These are phyloP conservation scores for Tupaia tana DNA, from an alignment of 2,113 vertebrate species.

Conservation along the genomic window DNA sequence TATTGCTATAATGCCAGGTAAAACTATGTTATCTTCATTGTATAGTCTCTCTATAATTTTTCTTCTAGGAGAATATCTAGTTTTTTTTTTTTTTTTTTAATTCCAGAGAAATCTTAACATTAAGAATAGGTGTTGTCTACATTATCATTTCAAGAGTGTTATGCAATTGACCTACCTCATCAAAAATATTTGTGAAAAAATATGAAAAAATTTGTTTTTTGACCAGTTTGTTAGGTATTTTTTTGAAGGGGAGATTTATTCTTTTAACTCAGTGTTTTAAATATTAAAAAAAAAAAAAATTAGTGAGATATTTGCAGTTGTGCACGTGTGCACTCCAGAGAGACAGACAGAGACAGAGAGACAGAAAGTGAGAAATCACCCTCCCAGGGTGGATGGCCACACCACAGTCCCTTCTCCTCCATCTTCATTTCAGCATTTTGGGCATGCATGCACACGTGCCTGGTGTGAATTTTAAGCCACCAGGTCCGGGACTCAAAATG, in stretches of 20 bases:
- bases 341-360: too few relatives aligned
- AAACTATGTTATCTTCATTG: constrained; percentile 21
- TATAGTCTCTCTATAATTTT: background rate
- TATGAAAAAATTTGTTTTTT: background rate
- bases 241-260: background rate
- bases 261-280: background rate
- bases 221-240: background rate
- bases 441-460: too few relatives aligned
- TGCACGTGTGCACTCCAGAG: too few relatives aligned
- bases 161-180: background rate
- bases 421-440: too few relatives aligned
- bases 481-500: too few relatives aligned
- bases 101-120: background rate
- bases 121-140: background rate
- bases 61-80: too few relatives aligned
- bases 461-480: too few relatives aligned
- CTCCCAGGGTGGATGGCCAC: too few relatives aligned
- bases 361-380: too few relatives aligned
- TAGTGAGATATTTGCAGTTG: too few relatives aligned
- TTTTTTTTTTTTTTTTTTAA: too few relatives aligned
- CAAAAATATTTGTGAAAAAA: background rate
- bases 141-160: constrained; percentile 18
- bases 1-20: background rate
- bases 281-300: background rate
- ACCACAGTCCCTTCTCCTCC: too few relatives aligned